Evolutionary conservation across 2,888 invertebrate species (phyloP), one percentile per base, ranked within the genome.

Genomic region (Chrysopilus asiliformis): DNA sequence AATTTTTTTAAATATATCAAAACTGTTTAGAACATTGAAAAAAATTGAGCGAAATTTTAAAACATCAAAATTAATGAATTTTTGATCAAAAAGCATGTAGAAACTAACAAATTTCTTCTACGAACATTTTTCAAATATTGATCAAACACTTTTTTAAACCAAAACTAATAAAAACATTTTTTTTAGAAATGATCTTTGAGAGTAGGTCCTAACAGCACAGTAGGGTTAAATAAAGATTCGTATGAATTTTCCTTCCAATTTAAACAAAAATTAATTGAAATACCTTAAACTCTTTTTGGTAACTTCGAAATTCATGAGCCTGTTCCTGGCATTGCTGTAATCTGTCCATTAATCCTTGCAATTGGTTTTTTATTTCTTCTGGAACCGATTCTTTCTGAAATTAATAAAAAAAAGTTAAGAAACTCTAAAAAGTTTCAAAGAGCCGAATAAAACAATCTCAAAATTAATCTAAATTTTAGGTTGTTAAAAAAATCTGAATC

Each of bases 201-300:
- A n/a, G n/a, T n/a, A n/a, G n/a, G n/a, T n/a, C n/a, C n/a, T n/a
- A n/a, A n/a, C n/a, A n/a, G n/a, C n/a, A n/a, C n/a, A n/a, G n/a
- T n/a, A n/a, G n/a, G n/a, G n/a, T n/a, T n/a, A n/a, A 9, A 28
- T 16, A 30, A 18, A 3, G 7, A 24, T 32, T 16, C 13, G 32
- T 10, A 2, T n/a, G n/a, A n/a, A 8, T 40, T 29, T 14, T 13
- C 16, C 10, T 6, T 6, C 16, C 29, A 7, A 14, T 12, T 29
- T 14, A 29, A 29, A 29, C 10, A 12, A 12, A 10, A 29, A 44
- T 43, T 46, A n/a, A n/a, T n/a, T n/a, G n/a, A n/a, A n/a, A n/a
- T 58, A 83, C 84, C 68, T 81, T 79, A 52, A 90, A 87, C 53
- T 80, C 75, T 56, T 82, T 86, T 58, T 91, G 90, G 65, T 84